Conservation (phyloP, 2,888 invertebrate species). For the Eurois occulta region DNA sequence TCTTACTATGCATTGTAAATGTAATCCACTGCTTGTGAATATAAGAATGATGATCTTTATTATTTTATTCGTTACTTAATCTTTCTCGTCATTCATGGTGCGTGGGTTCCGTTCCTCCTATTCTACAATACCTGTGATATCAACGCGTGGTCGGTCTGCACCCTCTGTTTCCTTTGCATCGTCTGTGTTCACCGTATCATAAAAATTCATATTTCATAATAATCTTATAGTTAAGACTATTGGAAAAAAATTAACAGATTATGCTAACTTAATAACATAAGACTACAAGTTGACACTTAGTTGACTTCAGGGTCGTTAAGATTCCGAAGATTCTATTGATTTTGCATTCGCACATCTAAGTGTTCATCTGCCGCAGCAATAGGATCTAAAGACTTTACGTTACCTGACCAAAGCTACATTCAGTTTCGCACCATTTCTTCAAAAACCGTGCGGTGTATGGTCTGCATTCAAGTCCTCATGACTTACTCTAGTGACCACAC, state of each 20-base stretch:
- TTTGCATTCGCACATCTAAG: neutral
- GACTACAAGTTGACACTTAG: neutral
- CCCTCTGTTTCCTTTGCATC: neutral
- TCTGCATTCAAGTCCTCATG: neutral
- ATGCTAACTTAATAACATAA: conserved; percentile 19
- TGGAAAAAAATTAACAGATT: neutral
- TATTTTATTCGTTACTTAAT: neutral
- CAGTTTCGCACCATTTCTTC: neutral
- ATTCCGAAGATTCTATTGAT: neutral
- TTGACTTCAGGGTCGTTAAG: conserved; percentile 4
- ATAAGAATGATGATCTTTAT: neutral
- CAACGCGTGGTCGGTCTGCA: neutral
- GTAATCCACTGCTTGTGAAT: neutral
- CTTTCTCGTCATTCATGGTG: neutral
- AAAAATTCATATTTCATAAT: conserved; percentile 3
- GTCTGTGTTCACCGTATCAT: neutral
- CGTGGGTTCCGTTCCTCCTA: neutral
- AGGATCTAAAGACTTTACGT: neutral
- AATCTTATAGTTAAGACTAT: conserved; percentile 7
- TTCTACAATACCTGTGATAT: neutral
- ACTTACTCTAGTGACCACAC: neutral
- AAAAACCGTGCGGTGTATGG: neutral
- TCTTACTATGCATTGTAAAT: neutral
- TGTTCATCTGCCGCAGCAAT: neutral
- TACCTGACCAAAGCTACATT: too few relatives aligned